Conservation (phyloP, 2,888 invertebrate genomes). For the Andrena chrysosceles region DNA sequence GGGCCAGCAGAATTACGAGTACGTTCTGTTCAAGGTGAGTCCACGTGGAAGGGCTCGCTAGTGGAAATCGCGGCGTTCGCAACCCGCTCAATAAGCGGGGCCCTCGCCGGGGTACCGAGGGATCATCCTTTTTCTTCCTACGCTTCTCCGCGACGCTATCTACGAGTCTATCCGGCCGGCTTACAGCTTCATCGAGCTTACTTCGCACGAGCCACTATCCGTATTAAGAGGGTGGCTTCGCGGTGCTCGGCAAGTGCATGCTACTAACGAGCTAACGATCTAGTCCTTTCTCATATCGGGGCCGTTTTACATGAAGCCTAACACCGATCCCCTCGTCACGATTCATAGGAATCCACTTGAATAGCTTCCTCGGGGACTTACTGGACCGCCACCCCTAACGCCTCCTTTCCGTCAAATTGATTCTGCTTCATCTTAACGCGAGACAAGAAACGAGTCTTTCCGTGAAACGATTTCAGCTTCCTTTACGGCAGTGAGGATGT, state of each 20-base stretch:
- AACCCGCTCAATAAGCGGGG: slow-evolving; percentile 47
- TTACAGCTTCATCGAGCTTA: slow-evolving; percentile 64
- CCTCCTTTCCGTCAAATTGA: not conserved
- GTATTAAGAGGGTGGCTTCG: slow-evolving; percentile 33
- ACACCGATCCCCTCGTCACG: slow-evolving; percentile 9
- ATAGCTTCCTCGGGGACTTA: slow-evolving; percentile 2
- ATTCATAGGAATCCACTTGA: no score
- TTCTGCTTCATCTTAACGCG: not conserved
- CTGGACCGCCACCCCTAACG: not conserved
- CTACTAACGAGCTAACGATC: slow-evolving; percentile 34
- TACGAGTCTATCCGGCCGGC: slow-evolving; percentile 51
- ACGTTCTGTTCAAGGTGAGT: not conserved
- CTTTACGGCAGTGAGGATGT: not conserved
- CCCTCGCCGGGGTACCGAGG: slow-evolving; percentile 29
- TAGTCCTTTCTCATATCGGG: slow-evolving; percentile 28
- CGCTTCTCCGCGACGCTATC: slow-evolving; percentile 50
- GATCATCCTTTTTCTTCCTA: slow-evolving; percentile 28
- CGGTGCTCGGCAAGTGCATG: slow-evolving; percentile 17
- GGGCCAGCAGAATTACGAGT: slow-evolving; percentile 48
- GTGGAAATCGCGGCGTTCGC: slow-evolving; percentile 41
- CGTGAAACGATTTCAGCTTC: not conserved
- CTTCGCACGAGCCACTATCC: slow-evolving; percentile 24
- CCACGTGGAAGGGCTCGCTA: not conserved
- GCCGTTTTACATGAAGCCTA: slow-evolving; percentile 22
- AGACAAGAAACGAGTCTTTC: not conserved